Percentiles rank a stretch among this genome's conserved stretches.
These are phyloP conservation scores for Cotesia congregata DNA, from an alignment of 2,888 invertebrate species.

Conservation along the genomic window DNA sequence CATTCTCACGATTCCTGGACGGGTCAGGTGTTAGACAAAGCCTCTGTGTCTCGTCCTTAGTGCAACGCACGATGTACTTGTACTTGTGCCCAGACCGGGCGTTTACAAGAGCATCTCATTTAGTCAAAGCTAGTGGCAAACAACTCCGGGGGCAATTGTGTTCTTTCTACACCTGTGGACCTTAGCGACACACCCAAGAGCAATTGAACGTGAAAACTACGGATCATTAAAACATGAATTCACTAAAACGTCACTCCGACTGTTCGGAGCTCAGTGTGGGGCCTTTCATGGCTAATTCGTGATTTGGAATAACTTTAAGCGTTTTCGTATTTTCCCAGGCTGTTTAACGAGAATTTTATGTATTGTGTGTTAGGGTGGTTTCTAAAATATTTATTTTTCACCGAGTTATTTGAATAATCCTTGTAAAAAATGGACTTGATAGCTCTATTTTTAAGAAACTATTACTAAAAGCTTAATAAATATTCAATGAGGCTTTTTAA, in stretches of 20 bases:
- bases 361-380: too few relatives aligned
- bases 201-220: slow-evolving; percentile 7
- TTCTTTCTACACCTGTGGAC: neutral
- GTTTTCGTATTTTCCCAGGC: slow-evolving; percentile 47
- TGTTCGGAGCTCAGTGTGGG: slow-evolving; percentile 54
- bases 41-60: slow-evolving; percentile 43
- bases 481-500: too few relatives aligned
- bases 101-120: neutral
- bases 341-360: neutral
- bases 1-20: slow-evolving; percentile 55
- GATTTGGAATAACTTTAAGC: slow-evolving; percentile 64
- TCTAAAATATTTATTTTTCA: too few relatives aligned
- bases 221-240: slow-evolving; percentile 61
- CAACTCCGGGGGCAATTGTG: neutral
- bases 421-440: too few relatives aligned
- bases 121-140: neutral
- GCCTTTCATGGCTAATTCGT: slow-evolving; percentile 57
- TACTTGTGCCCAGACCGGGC: neutral
- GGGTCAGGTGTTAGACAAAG: slow-evolving; percentile 46
- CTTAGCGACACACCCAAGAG: slow-evolving; percentile 39
- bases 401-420: too few relatives aligned
- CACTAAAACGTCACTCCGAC: slow-evolving; percentile 51
- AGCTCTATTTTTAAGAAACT: too few relatives aligned
- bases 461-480: too few relatives aligned
- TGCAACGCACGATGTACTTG: neutral